Evolutionary conservation across 2,888 invertebrate species (phyloP), one percentile per base, ranked within the genome.

Genomic region (Hylaea fasciaria): DNA sequence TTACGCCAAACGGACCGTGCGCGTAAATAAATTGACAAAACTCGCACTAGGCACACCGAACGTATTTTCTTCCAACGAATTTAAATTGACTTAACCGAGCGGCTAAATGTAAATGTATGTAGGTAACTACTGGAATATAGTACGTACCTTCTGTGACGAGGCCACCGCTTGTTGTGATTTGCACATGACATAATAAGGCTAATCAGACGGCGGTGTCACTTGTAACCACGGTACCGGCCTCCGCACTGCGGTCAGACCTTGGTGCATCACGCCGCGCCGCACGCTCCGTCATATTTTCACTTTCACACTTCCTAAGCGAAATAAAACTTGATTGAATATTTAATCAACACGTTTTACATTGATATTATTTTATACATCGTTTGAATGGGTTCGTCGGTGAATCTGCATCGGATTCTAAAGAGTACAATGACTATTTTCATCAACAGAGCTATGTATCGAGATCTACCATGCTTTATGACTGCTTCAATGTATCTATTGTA

Each of bases 231-330:
- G n/a, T 22, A n/a, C 2, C 14, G 7, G 16, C 17, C 35, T 22
- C 44, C 40, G 13, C 3, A 14, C 17, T 12, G 28, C 44, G 49
- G 49, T 57, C 64, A 43, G 70, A 47, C 58, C 60, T 41, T 55
- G n/a, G 22, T 22, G 22, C 57, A 40, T 41, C 37, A 48, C 59
- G 58, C 52, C 56, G 56, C 61, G 61, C 61, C 61, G 61, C 61
- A 52, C 32, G 61, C 56, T 39, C 39, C 50, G 39, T 44, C 52
- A 41, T 45, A 48, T 29, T 49, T 52, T 50, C 46, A 46, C 54
- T 54, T n/a, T 32, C 46, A 39, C 37, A 37, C 51, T 39, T 46
- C 29, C 16, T 46, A 12, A 12, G 35, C 41, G 22, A 35, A 60
- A 50, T 43, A 22, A 3, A 43, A 40, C 17, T 35, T 28, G 0